phyloP scores from a whole-genome alignment of 2,797 vertebrate species.

The Echiichthys vipera region DNA sequence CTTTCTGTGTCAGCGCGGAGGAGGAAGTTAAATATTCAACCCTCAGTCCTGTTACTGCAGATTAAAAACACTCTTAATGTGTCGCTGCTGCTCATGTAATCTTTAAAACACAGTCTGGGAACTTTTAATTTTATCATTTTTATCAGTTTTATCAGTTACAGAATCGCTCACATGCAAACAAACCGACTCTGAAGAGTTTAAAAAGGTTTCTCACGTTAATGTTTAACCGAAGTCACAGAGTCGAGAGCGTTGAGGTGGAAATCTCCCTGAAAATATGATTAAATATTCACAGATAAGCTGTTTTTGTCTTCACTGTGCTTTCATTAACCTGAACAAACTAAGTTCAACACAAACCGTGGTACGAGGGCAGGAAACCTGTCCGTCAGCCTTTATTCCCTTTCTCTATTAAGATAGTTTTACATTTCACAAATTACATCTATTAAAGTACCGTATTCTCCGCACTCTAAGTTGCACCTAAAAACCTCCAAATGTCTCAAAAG shows the following conservation, averaged over 20 bases:
- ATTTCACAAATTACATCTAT: no score
- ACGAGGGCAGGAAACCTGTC: no score
- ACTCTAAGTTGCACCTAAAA: no score
- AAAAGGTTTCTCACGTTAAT: conserved; percentile 14
- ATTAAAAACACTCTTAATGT: no score
- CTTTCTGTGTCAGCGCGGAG: neutral
- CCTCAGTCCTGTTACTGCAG: no score
- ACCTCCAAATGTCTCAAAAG: no score
- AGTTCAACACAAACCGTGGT: no score
- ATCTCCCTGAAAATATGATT: neutral
- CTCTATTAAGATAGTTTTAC: no score
- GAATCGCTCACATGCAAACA: conserved; percentile 24
- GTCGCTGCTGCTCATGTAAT: neutral
- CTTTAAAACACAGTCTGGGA: conserved; percentile 9
- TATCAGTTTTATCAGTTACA: conserved; percentile 31
- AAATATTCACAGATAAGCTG: neutral
- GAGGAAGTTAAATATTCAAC: conserved; percentile 55
- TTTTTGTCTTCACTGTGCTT: neutral
- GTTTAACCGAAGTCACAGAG: conserved; percentile 19
- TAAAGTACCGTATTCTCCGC: no score
- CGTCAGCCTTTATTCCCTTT: no score
- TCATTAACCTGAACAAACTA: neutral
- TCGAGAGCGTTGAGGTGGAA: neutral
- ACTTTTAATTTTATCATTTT: conserved; percentile 17
- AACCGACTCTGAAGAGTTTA: neutral